A percentile compares a stretch with the other conserved stretches of the same genome.
Evolutionary conservation across 2,113 vertebrate genomes (phyloP).

Genomic region (Paratilapia polleni): DNA sequence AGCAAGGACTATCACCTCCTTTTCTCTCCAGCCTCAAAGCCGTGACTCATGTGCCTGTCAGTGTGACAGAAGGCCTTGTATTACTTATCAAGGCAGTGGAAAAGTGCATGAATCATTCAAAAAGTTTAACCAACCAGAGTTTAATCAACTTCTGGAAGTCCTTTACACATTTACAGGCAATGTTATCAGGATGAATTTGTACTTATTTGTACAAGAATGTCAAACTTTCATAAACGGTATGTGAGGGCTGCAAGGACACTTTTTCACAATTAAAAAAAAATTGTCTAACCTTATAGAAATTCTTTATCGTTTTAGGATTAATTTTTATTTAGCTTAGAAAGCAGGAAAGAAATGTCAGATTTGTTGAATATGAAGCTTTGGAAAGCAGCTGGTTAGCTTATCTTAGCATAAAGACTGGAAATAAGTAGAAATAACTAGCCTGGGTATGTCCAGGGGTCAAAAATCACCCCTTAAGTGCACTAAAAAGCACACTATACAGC

Average conservation of each 20-base stretch:
- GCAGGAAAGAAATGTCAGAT: too few relatives aligned
- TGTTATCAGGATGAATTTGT: not conserved
- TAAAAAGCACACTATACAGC: too few relatives aligned
- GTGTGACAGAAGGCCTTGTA: not conserved
- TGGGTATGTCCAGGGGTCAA: too few relatives aligned
- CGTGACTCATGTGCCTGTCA: not conserved
- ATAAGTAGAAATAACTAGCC: too few relatives aligned
- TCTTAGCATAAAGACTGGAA: too few relatives aligned
- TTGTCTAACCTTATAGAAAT: not conserved
- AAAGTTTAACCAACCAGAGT: not conserved
- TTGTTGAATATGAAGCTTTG: too few relatives aligned
- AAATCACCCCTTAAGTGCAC: too few relatives aligned
- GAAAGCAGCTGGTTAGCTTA: too few relatives aligned
- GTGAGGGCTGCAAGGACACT: not conserved
- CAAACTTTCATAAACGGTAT: not conserved
- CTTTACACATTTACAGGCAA: not conserved
- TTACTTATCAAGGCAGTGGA: not conserved
- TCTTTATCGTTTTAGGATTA: not conserved
- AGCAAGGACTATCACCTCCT: not conserved
- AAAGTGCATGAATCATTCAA: not conserved
- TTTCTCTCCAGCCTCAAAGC: constrained; percentile 1
- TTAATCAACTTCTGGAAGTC: not conserved
- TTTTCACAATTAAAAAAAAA: not conserved
- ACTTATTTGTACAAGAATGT: not conserved
- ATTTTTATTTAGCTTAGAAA: too few relatives aligned